A percentile compares a stretch with the other conserved stretches of the same genome.
phyloP scores from a whole-genome alignment of 2,797 vertebrate species.

The Aselliscus stoliczkanus region DNA sequence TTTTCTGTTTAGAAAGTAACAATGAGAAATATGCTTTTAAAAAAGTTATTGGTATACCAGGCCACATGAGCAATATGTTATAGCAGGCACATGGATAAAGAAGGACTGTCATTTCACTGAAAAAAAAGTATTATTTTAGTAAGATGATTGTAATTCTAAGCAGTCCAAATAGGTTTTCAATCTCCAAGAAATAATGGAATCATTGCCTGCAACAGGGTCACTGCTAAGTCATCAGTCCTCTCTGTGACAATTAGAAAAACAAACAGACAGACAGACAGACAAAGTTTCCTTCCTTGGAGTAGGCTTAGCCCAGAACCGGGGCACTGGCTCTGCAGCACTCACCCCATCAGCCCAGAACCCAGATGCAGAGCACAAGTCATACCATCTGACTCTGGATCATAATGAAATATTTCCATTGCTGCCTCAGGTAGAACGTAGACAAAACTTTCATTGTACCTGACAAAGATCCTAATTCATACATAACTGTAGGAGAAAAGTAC shows the following conservation, averaged over 20 bases:
- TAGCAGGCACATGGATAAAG: not conserved
- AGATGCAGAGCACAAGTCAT: not conserved
- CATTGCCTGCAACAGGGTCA: not conserved
- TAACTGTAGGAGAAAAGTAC: not conserved
- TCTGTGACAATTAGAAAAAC: not conserved
- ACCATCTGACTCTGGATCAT: not conserved
- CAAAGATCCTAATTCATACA: not conserved
- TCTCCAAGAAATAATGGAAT: not conserved
- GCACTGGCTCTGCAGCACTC: fast-evolving
- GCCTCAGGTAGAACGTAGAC: not conserved
- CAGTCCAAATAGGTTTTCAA: not conserved
- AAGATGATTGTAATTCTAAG: not conserved
- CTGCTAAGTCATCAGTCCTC: not conserved
- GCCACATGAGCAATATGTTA: not conserved
- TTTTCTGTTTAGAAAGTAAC: not conserved
- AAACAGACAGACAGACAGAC: not conserved
- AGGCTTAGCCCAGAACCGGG: not conserved
- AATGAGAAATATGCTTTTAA: not conserved
- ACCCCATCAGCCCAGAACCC: not conserved
- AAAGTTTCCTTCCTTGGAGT: not conserved
- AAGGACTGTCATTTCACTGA: not conserved
- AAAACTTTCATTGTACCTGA: not conserved
- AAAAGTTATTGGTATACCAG: not conserved
- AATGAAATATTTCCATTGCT: not conserved
- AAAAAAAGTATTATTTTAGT: not conserved